These are phyloP conservation scores for Castor canadensis DNA, from an alignment of 2,113 vertebrate species.

Conservation along the genomic window DNA sequence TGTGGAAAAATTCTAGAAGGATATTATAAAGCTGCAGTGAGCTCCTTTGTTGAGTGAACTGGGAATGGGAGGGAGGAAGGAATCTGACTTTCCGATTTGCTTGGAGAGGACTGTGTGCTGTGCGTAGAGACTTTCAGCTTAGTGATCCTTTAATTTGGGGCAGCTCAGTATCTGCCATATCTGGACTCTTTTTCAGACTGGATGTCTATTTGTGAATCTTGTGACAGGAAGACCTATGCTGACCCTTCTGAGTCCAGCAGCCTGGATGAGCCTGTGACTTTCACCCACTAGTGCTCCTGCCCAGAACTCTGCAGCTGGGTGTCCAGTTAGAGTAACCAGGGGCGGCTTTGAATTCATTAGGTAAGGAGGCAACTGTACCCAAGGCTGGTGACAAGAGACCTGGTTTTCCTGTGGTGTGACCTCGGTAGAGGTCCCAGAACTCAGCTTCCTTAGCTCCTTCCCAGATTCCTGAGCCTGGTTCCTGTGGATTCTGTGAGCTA, in stretches of 20 bases:
- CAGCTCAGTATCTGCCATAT: neutral
- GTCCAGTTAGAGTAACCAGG: neutral
- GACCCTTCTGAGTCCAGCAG: neutral
- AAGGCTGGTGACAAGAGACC: neutral
- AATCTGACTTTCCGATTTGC: neutral
- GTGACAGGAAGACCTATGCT: neutral
- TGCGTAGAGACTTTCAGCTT: neutral
- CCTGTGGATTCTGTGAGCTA: slow-evolving; percentile 13
- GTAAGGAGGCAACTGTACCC: neutral
- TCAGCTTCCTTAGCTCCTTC: slow-evolving; percentile 20
- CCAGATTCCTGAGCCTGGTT: neutral
- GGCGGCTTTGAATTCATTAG: neutral
- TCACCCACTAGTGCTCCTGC: neutral
- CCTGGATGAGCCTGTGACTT: neutral
- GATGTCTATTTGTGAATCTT: neutral
- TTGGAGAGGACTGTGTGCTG: neutral
- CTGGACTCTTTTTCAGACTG: neutral
- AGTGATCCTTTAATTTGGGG: neutral
- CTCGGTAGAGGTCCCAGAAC: neutral
- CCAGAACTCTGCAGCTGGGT: neutral
- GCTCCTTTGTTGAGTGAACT: neutral
- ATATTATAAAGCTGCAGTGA: neutral
- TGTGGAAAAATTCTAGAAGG: neutral
- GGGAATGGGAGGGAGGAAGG: neutral
- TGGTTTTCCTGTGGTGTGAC: neutral